These are phyloP conservation scores for Nasonia giraulti DNA, from an alignment of 1,140 invertebrate genomes.

Conservation along the genomic window DNA sequence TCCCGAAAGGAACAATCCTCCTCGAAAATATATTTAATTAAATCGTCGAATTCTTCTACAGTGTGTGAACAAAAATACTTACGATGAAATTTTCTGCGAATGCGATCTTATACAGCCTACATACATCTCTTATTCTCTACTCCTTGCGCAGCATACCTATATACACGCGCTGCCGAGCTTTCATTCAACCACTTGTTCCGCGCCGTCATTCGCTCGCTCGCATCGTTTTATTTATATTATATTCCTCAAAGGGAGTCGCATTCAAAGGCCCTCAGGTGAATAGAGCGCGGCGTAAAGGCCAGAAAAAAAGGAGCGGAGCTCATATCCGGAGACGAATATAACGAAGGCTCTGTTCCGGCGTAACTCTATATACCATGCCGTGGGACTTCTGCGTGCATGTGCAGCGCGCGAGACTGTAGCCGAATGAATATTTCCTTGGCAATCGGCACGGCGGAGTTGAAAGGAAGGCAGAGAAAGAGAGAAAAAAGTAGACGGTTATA, in stretches of 20 bases:
- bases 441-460: not conserved
- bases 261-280: not conserved
- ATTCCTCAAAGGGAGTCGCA: slow-evolving; percentile 31
- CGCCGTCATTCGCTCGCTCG: not conserved
- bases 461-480: not conserved
- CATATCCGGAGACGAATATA: slow-evolving; percentile 16
- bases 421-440: not conserved
- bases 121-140: too few relatives aligned
- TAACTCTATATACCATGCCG: not conserved
- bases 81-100: too few relatives aligned
- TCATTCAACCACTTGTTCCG: slow-evolving; percentile 38
- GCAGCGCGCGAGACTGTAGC: not conserved
- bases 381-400: not conserved
- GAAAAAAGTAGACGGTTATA: not conserved
- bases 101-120: too few relatives aligned
- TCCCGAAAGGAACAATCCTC: not conserved
- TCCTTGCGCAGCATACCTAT: too few relatives aligned
- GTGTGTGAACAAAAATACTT: too few relatives aligned
- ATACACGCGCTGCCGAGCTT: not conserved
- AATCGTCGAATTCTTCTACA: too few relatives aligned
- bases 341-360: slow-evolving; percentile 10
- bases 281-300: not conserved
- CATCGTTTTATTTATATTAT: slow-evolving; percentile 2
- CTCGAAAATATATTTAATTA: too few relatives aligned
- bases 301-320: not conserved